A percentile compares a stretch with the other conserved stretches of the same genome.
phyloP scores from a whole-genome alignment of 2,797 vertebrate species.

The Manis crassicaudata region DNA sequence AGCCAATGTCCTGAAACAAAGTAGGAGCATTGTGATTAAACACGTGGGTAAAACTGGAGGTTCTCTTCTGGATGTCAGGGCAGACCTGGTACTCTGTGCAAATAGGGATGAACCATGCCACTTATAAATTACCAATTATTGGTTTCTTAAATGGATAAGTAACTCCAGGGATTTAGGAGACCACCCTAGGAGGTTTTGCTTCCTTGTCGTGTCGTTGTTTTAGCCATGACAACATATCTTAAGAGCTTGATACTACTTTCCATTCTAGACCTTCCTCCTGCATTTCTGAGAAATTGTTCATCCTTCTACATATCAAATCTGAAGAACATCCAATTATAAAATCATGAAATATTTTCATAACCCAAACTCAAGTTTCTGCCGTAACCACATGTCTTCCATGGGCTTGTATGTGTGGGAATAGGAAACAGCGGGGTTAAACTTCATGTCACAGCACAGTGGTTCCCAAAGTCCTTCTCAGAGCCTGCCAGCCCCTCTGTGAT shows the following conservation, averaged over 20 bases:
- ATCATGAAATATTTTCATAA: not conserved
- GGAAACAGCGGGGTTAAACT: not conserved
- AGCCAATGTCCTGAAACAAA: not conserved
- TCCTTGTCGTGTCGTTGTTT: not conserved
- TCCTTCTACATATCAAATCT: slow-evolving; percentile 18
- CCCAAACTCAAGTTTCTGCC: not conserved
- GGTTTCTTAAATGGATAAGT: slow-evolving; percentile 12
- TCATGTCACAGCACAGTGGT: not conserved
- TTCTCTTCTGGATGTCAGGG: not conserved
- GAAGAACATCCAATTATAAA: not conserved
- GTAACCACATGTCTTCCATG: not conserved
- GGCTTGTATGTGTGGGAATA: too few species aligned
- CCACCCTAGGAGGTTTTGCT: not conserved
- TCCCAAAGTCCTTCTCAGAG: too few species aligned
- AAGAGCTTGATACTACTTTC: not conserved
- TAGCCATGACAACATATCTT: not conserved
- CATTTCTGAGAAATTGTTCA: not conserved
- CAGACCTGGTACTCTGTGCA: not conserved
- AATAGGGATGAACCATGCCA: not conserved
- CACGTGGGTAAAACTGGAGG: not conserved
- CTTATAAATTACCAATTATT: slow-evolving; percentile 23
- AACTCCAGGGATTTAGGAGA: not conserved
- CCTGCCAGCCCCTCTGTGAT: not conserved
- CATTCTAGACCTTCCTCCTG: not conserved
- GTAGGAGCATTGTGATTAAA: slow-evolving; percentile 2